Evolutionary conservation across 2,888 invertebrate species (phyloP).

Genomic region (Ypsolopha scabrella): DNA sequence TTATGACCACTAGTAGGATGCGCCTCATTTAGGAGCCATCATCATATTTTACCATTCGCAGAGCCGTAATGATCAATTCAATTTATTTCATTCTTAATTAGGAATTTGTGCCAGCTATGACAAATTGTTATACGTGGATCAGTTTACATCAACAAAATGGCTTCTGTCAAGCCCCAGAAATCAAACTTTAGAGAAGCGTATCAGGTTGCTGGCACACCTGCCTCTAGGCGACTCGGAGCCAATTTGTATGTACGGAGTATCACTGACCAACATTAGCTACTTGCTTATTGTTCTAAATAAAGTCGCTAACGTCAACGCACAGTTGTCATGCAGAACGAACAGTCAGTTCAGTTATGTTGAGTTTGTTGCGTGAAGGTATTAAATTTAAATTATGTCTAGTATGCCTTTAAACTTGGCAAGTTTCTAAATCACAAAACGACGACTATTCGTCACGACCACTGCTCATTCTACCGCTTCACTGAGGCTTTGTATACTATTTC

Average conservation of each 20-base stretch:
- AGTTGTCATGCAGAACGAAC: slow-evolving; percentile 37
- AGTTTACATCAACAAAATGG: too few relatives aligned
- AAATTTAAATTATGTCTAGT: background rate
- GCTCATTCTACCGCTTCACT: too few relatives aligned
- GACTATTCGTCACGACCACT: background rate
- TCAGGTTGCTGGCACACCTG: too few relatives aligned
- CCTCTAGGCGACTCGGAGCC: slow-evolving; percentile 17
- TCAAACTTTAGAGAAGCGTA: too few relatives aligned
- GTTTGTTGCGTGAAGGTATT: slow-evolving; percentile 18
- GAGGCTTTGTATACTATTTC: too few relatives aligned
- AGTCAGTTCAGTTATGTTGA: slow-evolving; percentile 9
- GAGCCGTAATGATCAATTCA: too few relatives aligned
- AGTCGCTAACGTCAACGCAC: slow-evolving; percentile 9
- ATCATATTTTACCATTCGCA: slow-evolving; percentile 13
- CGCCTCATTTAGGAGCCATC: slow-evolving; percentile 42
- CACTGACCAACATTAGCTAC: slow-evolving; percentile 19
- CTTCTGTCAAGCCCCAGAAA: too few relatives aligned
- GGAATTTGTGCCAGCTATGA: too few relatives aligned
- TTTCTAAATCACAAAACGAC: slow-evolving; percentile 3
- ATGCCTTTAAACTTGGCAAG: slow-evolving; percentile 4
- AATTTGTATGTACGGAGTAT: slow-evolving; percentile 17
- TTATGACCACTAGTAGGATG: slow-evolving; percentile 46
- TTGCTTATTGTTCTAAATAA: slow-evolving; percentile 29
- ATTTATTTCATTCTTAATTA: too few relatives aligned
- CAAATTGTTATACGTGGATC: too few relatives aligned